A percentile compares a stretch with the other conserved stretches of the same genome.
phyloP scores from a whole-genome alignment of 1,140 invertebrate genomes.

The Diuraphis noxia region DNA sequence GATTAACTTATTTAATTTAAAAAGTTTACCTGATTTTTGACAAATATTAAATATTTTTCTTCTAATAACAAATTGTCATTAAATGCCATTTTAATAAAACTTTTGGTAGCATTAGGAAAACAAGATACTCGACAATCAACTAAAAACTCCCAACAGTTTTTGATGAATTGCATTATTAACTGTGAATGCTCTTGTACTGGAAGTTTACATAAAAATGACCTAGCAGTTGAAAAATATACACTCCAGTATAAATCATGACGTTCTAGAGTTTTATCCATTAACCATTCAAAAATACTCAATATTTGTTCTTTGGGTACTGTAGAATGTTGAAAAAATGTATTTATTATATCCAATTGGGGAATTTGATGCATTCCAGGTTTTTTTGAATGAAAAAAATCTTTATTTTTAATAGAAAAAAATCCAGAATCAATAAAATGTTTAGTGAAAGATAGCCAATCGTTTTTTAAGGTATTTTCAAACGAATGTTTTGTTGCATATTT shows the following conservation, averaged over 20 bases:
- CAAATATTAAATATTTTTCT: not conserved
- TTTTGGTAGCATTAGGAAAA: constrained; percentile 1
- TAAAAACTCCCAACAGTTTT: constrained; percentile 41
- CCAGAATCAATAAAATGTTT: constrained; percentile 12
- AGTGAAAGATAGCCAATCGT: constrained; percentile 5
- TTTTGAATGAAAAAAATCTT: constrained; percentile 10
- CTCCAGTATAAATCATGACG: constrained; percentile 6
- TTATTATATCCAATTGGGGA: constrained; percentile 28
- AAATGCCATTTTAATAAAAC: constrained; percentile 47
- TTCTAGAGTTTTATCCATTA: constrained; percentile 23
- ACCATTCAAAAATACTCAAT: not conserved
- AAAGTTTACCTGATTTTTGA: constrained; percentile 2
- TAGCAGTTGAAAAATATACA: constrained; percentile 28
- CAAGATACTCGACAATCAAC: constrained; percentile 31
- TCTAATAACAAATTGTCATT: not conserved
- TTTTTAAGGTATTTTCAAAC: not conserved
- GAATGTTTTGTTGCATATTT: constrained; percentile 11
- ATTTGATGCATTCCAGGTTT: constrained; percentile 32
- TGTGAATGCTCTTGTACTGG: not conserved
- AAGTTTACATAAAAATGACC: constrained; percentile 7
- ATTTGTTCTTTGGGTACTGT: constrained; percentile 15
- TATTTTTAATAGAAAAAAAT: constrained; percentile 6
- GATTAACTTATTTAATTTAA: not conserved
- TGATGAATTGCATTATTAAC: not conserved
- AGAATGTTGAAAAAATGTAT: constrained; percentile 42